These are phyloP conservation scores for Chironomus tepperi DNA, from an alignment of 1,140 invertebrate species.

Conservation along the genomic window DNA sequence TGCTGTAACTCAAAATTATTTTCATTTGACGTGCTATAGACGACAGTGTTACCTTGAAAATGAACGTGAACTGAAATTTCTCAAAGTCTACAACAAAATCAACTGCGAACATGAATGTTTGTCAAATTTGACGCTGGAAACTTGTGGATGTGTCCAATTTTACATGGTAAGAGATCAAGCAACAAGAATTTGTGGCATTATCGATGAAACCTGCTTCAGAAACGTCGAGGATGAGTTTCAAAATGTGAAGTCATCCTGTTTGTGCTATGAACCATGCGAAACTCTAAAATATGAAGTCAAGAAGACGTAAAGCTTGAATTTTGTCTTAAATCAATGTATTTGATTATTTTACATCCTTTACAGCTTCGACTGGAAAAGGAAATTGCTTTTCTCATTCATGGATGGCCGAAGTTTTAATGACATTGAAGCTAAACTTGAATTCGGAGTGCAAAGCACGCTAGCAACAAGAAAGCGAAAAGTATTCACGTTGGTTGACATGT, in stretches of 20 bases:
- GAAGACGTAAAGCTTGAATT: no score
- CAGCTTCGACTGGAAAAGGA: no score
- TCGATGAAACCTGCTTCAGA: neutral
- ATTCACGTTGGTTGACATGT: no score
- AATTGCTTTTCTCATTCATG: no score
- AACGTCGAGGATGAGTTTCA: neutral
- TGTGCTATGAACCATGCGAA: neutral
- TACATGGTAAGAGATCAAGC: neutral
- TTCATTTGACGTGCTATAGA: neutral
- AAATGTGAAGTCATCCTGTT: neutral
- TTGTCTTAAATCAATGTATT: no score
- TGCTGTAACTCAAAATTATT: neutral
- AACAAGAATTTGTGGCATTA: neutral
- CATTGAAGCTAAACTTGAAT: no score
- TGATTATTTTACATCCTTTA: no score
- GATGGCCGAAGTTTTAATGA: no score
- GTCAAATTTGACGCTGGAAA: neutral
- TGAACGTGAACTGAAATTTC: neutral
- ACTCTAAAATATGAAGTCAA: neutral
- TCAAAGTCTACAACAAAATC: neutral
- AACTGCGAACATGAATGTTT: neutral
- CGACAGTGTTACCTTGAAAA: neutral
- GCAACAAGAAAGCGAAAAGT: no score
- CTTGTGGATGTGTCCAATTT: neutral
- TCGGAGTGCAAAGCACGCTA: no score